Base-by-base conservation (phyloP, 2,888 invertebrate species). In the Brenthis ino region DNA sequence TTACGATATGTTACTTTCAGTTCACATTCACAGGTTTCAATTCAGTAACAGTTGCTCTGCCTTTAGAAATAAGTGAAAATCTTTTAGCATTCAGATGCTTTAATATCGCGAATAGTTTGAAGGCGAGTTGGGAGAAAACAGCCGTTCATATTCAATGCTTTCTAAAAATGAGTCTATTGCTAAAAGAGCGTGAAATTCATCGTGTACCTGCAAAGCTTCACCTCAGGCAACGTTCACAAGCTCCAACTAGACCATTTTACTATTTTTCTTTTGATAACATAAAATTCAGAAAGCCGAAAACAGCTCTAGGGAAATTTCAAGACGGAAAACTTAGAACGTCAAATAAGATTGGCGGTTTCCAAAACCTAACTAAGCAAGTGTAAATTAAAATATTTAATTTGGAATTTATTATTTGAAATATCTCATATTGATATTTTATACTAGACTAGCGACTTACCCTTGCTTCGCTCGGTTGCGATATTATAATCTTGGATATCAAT, bases 241-340 rank as follows among this genome's bases (percentile, higher is more conserved):
- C 63, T 57, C 51, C 47, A 68, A 57, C 61, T 67, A 60, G 51
- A 28, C n/a, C 47, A 51, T 20, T 61, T 63, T 33, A 56, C 16
- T 51, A 63, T 67, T 63, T 67, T 63, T 55, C 61, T 67, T 67
- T 63, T 63, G 56, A 67, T 67, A 56, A 63, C 43, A 43, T 63
- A 67, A 51, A 51, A 63, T 56, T 57, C 50, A 20, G 8, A 43
- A 51, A 51, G 56, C 43, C 51, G n/a, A 67, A 63, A 57, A 57
- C 63, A 57, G 43, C 67, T 67, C 67, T 57, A 57, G 67, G 63
- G 63, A 67, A 67, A 63, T 67, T 63, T 43, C 56, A 56, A 61
- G 55, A 67, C 16, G 28, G 5, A 14, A 63, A 56, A 28, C 43
- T 67, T 20, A 67, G 56, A 61, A 67, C 48, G 37, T 48, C 55